Evolutionary conservation across 1,140 invertebrate genomes (phyloP), one percentile per base, ranked within the genome.

Genomic region (Drosophila trapezifrons): DNA sequence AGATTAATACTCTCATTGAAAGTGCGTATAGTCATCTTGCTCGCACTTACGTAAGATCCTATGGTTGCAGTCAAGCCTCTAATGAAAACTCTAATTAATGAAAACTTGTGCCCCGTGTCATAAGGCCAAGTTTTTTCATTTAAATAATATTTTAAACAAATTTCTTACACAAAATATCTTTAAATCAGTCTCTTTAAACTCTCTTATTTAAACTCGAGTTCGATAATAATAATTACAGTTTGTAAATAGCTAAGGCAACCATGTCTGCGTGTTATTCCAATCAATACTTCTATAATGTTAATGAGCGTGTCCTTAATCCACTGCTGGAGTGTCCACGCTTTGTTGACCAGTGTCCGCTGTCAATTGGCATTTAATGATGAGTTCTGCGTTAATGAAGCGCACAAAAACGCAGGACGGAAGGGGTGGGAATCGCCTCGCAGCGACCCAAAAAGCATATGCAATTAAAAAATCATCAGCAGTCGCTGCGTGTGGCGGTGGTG

Each of bases 391-490:
- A 84, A 84, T 85, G 81, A 78, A 74, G 82, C 81, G 51, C 9
- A 46, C 54, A 60, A 73, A 69, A 70, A 60, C 62, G 58, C 38
- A 35, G 47, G 15, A 25, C 15, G 20, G 27, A 9, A 32, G 29
- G 29, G 10, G 9, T 9, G 18, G 62, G 37, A 57, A 37, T 55
- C 32, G 54, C 57, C 18, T 15, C n/a, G 60, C 35, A 18, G 35
- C 42, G 38, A 56, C 58, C 43, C 58, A 40, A 49, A 77, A 85
- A 60, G 69, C 74, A 62, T 54, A 67, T 72, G 76, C 79, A 87
- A 86, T 86, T 86, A 87, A 86, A 86, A 86, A 87, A 87, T 87
- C 76, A 86, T 87, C 82, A 87, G 79, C 79, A 70, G 45, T n/a
- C 76, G 78, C 72, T 63, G 78, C 47, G 63, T 37, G 45, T 45